Base-by-base conservation (phyloP, 2,888 invertebrate genomes). In the Trilocha varians region DNA sequence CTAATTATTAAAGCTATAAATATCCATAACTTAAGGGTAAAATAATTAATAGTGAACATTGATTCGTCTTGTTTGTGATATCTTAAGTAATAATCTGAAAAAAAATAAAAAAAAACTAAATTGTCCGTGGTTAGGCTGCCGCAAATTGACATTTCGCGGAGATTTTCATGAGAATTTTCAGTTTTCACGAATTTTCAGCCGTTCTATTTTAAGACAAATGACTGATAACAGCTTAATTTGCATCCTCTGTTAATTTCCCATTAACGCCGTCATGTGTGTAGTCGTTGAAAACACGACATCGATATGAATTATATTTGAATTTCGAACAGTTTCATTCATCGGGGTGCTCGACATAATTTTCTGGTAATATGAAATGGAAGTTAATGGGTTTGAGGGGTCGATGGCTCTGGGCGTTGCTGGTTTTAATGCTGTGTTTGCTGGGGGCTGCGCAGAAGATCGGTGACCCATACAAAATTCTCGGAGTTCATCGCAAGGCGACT, bases 391-490 rank as follows among this genome's bases (percentile, higher is more conserved):
- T 69, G 74, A 72, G 65, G 62, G 70, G 71, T 65, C 70, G 64
- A 62, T 79, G 79, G 74, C 51, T 79, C 57, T 74, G 65, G 62
- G 62, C 57, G 46, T 44, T 74, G 47, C 47, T 77, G 48, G 53
- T 66, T 41, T 43, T 71, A 38, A 52, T 65, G 15, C 51, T 76
- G 38, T 66, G 65, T 42, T 60, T 70, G 34, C 44, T 78, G 41
- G 55, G 69, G 13, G 48, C 59, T 8, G 70, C 77, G n/a, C 83
- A 83, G 60, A 82, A 88, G 50, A 83, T 89, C 62, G 88, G 89
- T 76, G 92, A 96, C 87, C 96, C 96, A 5, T 96, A 96, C 75
- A 88, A 92, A 75, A 91, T 93, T 63, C 87, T 97, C 46, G 95
- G 95, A 5, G 87, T 97, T 36, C 88, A 89, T 55, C 89, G 89